Evolutionary conservation across 2,888 invertebrate genomes (phyloP).

Genomic region (Sicus ferrugineus): DNA sequence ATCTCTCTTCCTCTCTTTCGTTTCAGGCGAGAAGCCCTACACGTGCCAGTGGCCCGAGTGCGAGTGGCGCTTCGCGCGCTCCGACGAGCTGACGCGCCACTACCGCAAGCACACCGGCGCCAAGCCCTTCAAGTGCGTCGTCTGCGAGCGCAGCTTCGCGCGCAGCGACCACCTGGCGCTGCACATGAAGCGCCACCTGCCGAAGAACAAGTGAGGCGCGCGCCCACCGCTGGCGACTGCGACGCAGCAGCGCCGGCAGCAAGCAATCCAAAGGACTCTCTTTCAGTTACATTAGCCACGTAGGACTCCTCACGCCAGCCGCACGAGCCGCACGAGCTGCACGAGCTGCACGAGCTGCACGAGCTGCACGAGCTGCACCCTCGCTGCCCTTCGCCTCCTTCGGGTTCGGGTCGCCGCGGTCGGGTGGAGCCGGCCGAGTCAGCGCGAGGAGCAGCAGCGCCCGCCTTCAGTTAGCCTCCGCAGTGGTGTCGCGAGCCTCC

Average conservation of each 20-base stretch:
- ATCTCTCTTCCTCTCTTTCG: slow-evolving; percentile 37
- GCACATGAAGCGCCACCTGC: slow-evolving; percentile 96
- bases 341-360: not conserved
- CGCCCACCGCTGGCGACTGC: not conserved
- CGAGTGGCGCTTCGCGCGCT: slow-evolving; percentile 96
- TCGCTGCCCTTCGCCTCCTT: not conserved
- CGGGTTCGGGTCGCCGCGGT: not conserved
- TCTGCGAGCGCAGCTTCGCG: slow-evolving; percentile 94
- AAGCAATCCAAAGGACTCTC: slow-evolving; percentile 59
- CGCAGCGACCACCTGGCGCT: slow-evolving; percentile 94
- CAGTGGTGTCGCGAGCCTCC: not conserved
- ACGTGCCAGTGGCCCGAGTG: slow-evolving; percentile 98
- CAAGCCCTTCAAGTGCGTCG: slow-evolving; percentile 95
- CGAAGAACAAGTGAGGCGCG: slow-evolving; percentile 70
- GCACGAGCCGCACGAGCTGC: not conserved
- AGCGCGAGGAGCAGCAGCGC: not conserved
- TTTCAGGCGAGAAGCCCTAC: slow-evolving; percentile 94
- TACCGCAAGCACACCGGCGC: slow-evolving; percentile 97
- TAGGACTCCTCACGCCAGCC: not conserved
- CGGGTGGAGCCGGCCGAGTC: not conserved
- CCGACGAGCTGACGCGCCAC: slow-evolving; percentile 95
- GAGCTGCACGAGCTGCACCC: not conserved
- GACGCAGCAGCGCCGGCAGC: slow-evolving; percentile 26
- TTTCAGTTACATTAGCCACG: slow-evolving; percentile 47
- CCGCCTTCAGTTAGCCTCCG: slow-evolving; percentile 2